Evolutionary conservation across 2,888 invertebrate genomes (phyloP), one percentile per base, ranked within the genome.

Genomic region (Muschampia plurimacula): DNA sequence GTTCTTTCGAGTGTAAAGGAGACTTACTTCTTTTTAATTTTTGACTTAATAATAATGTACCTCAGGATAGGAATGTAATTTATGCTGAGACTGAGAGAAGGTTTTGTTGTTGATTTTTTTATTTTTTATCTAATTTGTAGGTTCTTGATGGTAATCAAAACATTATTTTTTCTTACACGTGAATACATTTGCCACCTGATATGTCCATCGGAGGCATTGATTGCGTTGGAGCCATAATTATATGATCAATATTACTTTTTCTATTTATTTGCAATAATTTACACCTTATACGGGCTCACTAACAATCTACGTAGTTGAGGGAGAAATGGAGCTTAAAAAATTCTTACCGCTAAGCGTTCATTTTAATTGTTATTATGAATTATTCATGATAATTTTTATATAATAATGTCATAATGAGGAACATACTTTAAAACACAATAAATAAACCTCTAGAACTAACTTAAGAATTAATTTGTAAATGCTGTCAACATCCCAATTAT

Each of bases 1-100:
- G 90, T 89, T 88, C 89, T 86, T 89, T 87, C 84, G 86, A 89
- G 87, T 87, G 86, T 86, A 84, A 85, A 85, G 83, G 57, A 57
- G 72, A 81, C 77, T 81, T 81, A 82, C 82, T 82, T 83, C 81
- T 82, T 82, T 81, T 84, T 85, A 84, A 87, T 87, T 83, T 80
- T 78, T 46, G 72, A 72, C 64, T 72, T 72, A 72, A 72, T 72
- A 72, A 72, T 72, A 72, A 72, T 68, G 72, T 72, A 72, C 68
- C 72, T 72, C 63, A 22, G 67, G 64, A 69, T 75, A 77, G 72
- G 70, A 77, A 75, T 75, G 73, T 76, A 74, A 72, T 75, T 77
- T 76, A 78, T 76, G 76, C 69, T 41, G 57, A 28, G 69, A 67
- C 67, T 68, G 73, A 59, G 71, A 66, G 44, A n/a, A 60, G 59